Evolutionary conservation across 2,797 vertebrate genomes (phyloP), one percentile per base, ranked within the genome.

Genomic region (Dermochelys coriacea): DNA sequence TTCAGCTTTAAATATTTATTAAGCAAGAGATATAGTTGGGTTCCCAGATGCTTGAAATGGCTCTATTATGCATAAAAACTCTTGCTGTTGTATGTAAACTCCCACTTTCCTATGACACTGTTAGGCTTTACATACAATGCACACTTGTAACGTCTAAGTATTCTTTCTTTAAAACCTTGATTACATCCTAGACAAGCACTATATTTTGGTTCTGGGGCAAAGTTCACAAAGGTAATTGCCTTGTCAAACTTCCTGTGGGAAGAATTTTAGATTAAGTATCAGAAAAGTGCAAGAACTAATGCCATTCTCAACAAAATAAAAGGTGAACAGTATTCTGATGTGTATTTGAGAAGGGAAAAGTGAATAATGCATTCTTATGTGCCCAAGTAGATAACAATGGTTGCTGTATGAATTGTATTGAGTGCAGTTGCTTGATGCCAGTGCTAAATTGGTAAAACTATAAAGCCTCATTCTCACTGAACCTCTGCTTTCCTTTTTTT

Each of bases 401-500:
- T 90, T 94, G 96, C 93, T 93, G 86, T 97, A 89, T 49, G 95
- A 94, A 68, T 91, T 92, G 86, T 94, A 74, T 87, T 77, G 96
- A 96, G 96, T 98, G 97, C 97, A 94, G 96, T 87, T 96, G 96
- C 97, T 97, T 96, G 95, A 96, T 96, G 96, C 96, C 95, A 96
- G 95, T 98, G 97, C 94, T 97, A 31, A 92, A 90, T 95, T 97
- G 97, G 96, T 96, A 94, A 94, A 97, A 95, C 93, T 97, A 91
- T 96, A 96, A 97, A 97, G 97, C 96, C 96, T 96, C 97, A 92
- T 94, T 90, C 94, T 96, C 96, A 96, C 96, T 96, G 93, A 97
- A 97, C 97, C 97, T 97, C 89, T 97, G 97, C 98, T 98, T 61
- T 97, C 97, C 97, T 97, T 97, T 96, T 78, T 90, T 96, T 94